Percentiles rank a stretch among this genome's conserved stretches.
These are phyloP conservation scores for Troides aeacus DNA, from an alignment of 2,888 invertebrate species.

Conservation along the genomic window DNA sequence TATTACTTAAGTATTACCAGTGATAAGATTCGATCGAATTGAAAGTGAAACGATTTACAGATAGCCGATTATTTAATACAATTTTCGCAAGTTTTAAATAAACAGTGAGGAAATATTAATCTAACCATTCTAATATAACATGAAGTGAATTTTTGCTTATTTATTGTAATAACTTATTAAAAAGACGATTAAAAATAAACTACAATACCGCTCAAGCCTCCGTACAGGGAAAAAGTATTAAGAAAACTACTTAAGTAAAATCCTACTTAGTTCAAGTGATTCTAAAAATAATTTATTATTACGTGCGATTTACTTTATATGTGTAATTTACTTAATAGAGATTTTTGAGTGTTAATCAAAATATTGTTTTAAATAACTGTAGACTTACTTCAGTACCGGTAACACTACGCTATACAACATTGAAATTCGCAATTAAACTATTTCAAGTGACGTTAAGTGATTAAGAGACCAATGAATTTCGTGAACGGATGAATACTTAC, in stretches of 20 bases:
- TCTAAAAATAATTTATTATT: background rate
- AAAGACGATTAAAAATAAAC: background rate
- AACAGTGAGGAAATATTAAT: background rate
- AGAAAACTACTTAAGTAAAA: background rate
- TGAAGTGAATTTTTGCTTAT: background rate
- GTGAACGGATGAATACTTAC: too few species aligned
- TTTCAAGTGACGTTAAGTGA: too few species aligned
- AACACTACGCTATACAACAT: too few species aligned
- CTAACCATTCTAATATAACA: background rate
- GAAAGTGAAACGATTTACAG: background rate
- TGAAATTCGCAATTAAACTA: too few species aligned
- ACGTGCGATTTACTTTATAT: background rate
- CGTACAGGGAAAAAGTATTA: background rate
- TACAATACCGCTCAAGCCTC: background rate
- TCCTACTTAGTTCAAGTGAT: background rate
- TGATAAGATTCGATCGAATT: background rate
- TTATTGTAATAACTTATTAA: background rate
- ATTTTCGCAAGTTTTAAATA: too few species aligned
- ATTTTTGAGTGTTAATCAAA: background rate
- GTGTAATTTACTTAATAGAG: background rate
- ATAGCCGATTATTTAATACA: background rate
- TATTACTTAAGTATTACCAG: background rate
- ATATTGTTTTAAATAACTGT: background rate
- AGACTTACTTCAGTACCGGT: too few species aligned
- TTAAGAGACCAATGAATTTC: too few species aligned